Base-by-base conservation (phyloP, 1,140 invertebrate genomes). In the Diorhabda carinulata region DNA sequence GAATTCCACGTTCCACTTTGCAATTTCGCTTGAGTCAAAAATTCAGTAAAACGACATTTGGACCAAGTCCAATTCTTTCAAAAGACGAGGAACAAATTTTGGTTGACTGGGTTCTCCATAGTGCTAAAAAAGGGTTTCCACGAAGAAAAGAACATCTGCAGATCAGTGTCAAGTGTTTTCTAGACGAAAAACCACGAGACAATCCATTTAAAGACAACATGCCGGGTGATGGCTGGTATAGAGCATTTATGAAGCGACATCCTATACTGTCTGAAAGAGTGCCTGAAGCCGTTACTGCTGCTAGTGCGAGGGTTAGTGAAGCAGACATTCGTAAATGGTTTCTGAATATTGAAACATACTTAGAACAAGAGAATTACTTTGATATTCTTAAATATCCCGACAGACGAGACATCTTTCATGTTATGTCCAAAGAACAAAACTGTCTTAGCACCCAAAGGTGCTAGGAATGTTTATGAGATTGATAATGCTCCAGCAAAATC, bases 381-480 rank as follows among this genome's bases (percentile, higher is more conserved):
- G 73, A 77, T 66, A 73, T 80, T 70, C 64, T 81, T 41, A n/a
- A 74, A 43, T 70, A 77, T 63, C 71, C 74, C 6, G 67, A 73
- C 76, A 4, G 78, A 82, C 67, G 81, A 83, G 71, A 80, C 78
- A 47, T 75, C 73, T 65, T 78, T 82, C 68, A 63, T 75, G 10
- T 56, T 81, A 10, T 76, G 74, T 47, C 78, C 79, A 58, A 78
- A 77, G 74, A 77, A 60, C 56, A 75, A 73, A 9, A 68, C 73
- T 47, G 76, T 81, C 40, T 67, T 81, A 10, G 73, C 66, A 7
- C 52, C 66, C 64, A 80, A 77, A 77, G 78, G 78, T 9, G 69
- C 73, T 10, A 78, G 74, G 75, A 74, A 80, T 43, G 74, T 78
- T 9, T 81, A 81, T 66, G 73, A 75, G 64, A 64, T 81, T 43